Conservation (phyloP, 2,888 invertebrate genomes). For the Cheilosia impressa region DNA sequence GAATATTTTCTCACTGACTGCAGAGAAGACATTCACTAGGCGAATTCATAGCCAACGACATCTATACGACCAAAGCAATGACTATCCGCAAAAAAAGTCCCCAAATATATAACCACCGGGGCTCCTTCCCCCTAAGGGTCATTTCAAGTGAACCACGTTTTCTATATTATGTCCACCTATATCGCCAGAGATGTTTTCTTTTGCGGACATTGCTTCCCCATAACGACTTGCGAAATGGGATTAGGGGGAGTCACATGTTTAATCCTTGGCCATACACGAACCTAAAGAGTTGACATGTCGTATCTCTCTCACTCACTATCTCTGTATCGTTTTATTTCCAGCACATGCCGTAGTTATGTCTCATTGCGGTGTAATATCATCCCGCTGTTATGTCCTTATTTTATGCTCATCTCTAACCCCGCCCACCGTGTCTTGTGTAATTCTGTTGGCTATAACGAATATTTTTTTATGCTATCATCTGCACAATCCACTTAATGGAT, state of each 20-base stretch:
- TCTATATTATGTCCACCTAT: too few relatives aligned
- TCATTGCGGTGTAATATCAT: not conserved
- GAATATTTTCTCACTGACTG: too few relatives aligned
- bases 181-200: not conserved
- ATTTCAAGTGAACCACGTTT: not conserved
- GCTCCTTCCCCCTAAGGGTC: too few relatives aligned
- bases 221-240: not conserved
- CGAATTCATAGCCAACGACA: too few relatives aligned
- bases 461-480: constrained; percentile 41
- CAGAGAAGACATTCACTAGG: too few relatives aligned
- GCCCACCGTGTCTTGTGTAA: constrained; percentile 3
- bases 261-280: not conserved
- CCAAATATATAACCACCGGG: too few relatives aligned
- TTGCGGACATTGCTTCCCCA: not conserved
- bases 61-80: too few relatives aligned
- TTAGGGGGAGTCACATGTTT: not conserved
- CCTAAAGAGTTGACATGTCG: not conserved
- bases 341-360: constrained; percentile 1
- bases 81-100: too few relatives aligned
- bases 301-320: not conserved
- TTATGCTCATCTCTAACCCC: not conserved
- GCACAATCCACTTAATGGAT: constrained; percentile 60
- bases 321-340: constrained; percentile 1
- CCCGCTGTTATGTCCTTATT: not conserved
- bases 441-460: constrained; percentile 30